A percentile compares a stretch with the other conserved stretches of the same genome.
Evolutionary conservation across 2,797 vertebrate species (phyloP).

Genomic region (Syndactyla subalaris): DNA sequence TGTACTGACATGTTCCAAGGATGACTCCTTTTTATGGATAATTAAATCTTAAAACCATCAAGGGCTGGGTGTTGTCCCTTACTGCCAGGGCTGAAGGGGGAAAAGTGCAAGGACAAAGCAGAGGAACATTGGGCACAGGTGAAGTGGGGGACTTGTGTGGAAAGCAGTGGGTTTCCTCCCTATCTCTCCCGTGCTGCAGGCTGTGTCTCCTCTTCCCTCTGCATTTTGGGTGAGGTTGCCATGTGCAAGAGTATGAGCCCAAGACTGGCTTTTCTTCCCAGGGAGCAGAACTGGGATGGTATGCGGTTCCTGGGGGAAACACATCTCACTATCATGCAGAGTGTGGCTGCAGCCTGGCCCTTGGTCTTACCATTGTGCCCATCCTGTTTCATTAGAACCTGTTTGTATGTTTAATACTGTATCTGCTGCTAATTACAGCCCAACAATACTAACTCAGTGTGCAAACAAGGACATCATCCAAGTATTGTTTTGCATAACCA

Average conservation of each 20-base stretch:
- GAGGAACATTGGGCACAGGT: accelerated
- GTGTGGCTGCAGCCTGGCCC: not conserved
- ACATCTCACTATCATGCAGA: accelerated
- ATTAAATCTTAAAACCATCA: not conserved
- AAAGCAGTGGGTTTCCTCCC: not conserved
- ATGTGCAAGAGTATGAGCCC: not conserved
- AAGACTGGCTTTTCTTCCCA: not conserved
- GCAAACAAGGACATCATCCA: conserved; percentile 45
- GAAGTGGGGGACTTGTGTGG: not conserved
- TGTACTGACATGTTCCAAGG: not conserved
- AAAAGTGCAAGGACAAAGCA: not conserved
- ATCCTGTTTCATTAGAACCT: not conserved
- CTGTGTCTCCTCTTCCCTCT: not conserved
- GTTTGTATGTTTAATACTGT: not conserved
- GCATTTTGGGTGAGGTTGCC: not conserved
- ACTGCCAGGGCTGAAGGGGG: not conserved
- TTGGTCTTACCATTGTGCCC: not conserved
- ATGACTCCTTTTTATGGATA: not conserved
- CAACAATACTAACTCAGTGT: conserved; percentile 12
- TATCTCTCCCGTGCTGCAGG: accelerated
- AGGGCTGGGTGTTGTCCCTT: not conserved
- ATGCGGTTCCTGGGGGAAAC: not conserved
- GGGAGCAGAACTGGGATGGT: not conserved
- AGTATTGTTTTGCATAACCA: conserved; percentile 51
- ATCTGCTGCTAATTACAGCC: conserved; percentile 33